These are phyloP conservation scores for Heloderma charlesbogerti DNA, from an alignment of 2,113 vertebrate species.

Conservation along the genomic window DNA sequence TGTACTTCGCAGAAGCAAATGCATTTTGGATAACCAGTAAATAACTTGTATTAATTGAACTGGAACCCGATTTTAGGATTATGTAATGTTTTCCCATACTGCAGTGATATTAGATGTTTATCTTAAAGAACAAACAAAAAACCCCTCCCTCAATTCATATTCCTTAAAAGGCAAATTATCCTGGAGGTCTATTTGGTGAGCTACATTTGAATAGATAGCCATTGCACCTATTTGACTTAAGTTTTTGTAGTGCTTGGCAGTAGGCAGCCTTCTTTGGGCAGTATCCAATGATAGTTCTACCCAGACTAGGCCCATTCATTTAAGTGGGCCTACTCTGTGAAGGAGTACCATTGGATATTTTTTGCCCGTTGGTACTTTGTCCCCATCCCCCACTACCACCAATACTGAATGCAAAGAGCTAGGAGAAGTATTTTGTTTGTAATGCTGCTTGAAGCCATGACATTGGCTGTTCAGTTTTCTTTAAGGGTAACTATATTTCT, in stretches of 20 bases:
- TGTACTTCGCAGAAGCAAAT: not conserved
- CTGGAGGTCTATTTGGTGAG: not conserved
- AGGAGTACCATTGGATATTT: too few species aligned
- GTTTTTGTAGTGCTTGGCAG: not conserved
- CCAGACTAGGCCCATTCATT: too few species aligned
- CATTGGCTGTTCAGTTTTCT: conserved; percentile 25
- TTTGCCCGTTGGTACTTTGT: not conserved
- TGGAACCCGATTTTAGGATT: not conserved
- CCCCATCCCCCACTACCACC: too few species aligned
- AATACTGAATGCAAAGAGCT: not conserved
- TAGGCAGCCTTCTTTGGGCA: not conserved
- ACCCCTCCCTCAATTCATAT: not conserved
- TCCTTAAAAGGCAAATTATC: not conserved
- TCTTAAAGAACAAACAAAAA: not conserved
- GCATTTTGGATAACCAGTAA: not conserved
- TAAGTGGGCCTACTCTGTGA: too few species aligned
- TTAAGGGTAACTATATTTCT: conserved; percentile 24
- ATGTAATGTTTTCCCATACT: not conserved
- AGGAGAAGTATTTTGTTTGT: not conserved
- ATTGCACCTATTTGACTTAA: not conserved
- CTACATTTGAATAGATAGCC: too few species aligned
- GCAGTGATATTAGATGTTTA: not conserved
- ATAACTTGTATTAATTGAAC: not conserved
- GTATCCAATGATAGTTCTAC: too few species aligned
- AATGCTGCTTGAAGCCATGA: conserved; percentile 7